Conservation (phyloP, 2,797 vertebrate species). For the Falco naumanni region DNA sequence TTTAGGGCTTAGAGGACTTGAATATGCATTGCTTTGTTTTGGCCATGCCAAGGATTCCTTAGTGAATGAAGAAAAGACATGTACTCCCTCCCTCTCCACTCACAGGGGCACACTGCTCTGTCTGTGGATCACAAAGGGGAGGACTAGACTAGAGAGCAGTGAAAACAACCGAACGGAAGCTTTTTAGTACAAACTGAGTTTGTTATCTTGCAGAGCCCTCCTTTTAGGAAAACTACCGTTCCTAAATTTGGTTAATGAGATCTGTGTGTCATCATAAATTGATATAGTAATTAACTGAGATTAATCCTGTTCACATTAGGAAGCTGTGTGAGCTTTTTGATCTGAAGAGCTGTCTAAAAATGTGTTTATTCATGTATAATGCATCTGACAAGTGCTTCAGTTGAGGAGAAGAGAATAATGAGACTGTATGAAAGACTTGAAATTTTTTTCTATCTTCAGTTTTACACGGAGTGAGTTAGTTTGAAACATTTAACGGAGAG, state of each 20-base stretch:
- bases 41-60: constrained; percentile 35
- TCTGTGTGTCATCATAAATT: constrained; percentile 66
- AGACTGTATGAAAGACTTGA: constrained; percentile 29
- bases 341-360: constrained; percentile 70
- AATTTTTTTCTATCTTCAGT: constrained; percentile 1
- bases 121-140: constrained; percentile 9
- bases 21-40: constrained; percentile 30
- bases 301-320: constrained; percentile 68
- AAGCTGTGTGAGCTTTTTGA: constrained; percentile 75
- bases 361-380: constrained; percentile 72
- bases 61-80: constrained; percentile 40
- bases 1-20: constrained; percentile 16
- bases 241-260: constrained; percentile 72
- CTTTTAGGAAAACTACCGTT: background rate
- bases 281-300: constrained; percentile 74
- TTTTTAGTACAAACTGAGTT: background rate
- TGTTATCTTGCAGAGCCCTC: constrained; percentile 25
- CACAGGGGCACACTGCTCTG: background rate
- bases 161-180: constrained; percentile 16
- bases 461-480: constrained; percentile 16
- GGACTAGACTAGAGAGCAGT: background rate
- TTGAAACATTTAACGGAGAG: constrained; percentile 46
- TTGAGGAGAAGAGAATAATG: constrained; percentile 63
- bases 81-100: background rate
- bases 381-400: constrained; percentile 56